Evolutionary conservation across 92 coral and sea anemone species (phyloP).

Genomic region (Actinostola sp.): DNA sequence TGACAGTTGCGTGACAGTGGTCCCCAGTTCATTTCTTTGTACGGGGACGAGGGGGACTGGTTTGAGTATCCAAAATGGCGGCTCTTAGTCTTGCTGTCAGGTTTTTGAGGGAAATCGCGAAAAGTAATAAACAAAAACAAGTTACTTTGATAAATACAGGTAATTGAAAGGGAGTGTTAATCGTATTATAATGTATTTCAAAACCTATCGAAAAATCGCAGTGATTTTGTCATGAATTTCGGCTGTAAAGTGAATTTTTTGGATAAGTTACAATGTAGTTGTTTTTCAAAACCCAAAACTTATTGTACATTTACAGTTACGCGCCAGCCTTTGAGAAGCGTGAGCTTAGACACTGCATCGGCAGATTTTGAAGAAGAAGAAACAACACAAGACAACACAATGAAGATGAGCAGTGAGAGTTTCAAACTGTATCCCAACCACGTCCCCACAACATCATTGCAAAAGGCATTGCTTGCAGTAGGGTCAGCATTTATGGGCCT

Average conservation of each 20-base stretch:
- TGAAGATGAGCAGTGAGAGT: constrained; percentile 9
- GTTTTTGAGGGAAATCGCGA: background rate
- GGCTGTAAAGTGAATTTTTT: too few relatives aligned
- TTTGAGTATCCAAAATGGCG: constrained; percentile 7
- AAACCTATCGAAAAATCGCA: background rate
- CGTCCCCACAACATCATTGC: constrained; percentile 76
- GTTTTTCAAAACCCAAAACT: too few relatives aligned
- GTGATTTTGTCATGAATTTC: too few relatives aligned
- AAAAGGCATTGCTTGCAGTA: constrained; percentile 73
- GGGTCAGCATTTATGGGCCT: constrained; percentile 88
- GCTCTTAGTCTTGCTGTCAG: background rate
- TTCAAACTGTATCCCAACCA: constrained; percentile 75
- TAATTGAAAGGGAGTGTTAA: background rate
- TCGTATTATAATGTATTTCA: too few relatives aligned
- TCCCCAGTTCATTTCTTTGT: background rate
- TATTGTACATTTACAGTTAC: too few relatives aligned
- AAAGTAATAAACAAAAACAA: background rate
- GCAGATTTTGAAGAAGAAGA: constrained; percentile 10
- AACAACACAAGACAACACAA: constrained; percentile 2
- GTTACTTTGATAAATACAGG: background rate
- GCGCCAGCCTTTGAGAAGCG: background rate
- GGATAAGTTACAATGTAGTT: too few relatives aligned
- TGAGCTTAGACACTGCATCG: background rate
- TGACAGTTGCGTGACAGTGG: background rate
- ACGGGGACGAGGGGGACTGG: background rate